Conservation (phyloP, 2,797 vertebrate species). For the Dicrostonyx torquatus region DNA sequence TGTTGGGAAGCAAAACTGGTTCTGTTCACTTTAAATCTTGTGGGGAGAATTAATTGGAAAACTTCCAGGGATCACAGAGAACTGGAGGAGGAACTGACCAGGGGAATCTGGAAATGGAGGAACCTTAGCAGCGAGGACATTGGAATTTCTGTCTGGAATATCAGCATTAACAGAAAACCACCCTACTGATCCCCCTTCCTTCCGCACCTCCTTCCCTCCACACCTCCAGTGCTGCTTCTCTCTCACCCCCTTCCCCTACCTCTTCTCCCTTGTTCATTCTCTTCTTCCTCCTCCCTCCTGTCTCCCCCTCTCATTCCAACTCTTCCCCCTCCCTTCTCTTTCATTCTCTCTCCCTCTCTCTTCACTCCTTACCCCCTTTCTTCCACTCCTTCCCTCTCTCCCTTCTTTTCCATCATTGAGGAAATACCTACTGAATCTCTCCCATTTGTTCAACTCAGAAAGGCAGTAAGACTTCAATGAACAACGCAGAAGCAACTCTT, state of each 20-base stretch:
- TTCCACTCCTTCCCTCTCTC: background rate
- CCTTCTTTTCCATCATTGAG: background rate
- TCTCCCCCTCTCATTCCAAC: no score
- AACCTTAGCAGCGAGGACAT: background rate
- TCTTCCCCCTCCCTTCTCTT: background rate
- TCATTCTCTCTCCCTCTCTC: no score
- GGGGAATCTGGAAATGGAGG: background rate
- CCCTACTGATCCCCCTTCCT: no score
- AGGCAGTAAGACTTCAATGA: background rate
- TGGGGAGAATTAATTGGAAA: background rate
- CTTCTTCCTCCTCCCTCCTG: background rate
- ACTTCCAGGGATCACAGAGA: background rate
- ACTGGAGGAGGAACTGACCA: background rate
- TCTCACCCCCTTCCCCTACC: background rate
- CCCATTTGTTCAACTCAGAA: background rate
- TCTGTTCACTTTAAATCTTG: background rate
- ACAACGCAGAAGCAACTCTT: background rate
- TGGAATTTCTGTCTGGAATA: background rate
- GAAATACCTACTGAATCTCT: background rate
- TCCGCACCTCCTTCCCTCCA: no score
- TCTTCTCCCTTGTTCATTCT: background rate
- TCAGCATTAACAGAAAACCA: background rate
- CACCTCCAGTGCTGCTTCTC: background rate
- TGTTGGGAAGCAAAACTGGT: background rate
- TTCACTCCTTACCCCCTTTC: background rate